Evolutionary conservation across 2,888 invertebrate genomes (phyloP), one percentile per base, ranked within the genome.

Genomic region (Standfussiana lucernea): DNA sequence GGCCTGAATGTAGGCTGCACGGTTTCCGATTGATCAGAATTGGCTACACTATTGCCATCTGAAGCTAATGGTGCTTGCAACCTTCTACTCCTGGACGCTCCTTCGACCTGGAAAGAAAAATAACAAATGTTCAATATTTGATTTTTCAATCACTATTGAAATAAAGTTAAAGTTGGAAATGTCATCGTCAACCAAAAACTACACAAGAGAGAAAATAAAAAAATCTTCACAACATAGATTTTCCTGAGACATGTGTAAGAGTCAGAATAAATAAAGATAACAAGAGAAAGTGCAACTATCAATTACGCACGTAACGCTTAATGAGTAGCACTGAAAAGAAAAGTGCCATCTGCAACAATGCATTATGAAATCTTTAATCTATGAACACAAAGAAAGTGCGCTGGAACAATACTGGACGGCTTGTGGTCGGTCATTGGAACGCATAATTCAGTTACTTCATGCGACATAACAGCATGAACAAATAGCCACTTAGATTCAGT

Each of bases 331-430:
- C 87, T 86, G 80, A 86, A 85, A 87, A 84, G 64, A 85, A 89
- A 86, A 85, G 86, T 82, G 81, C 78, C 76, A 87, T 88, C 81
- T 88, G 80, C 75, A 86, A 88, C 88, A 88, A 88, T 88, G 82
- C 86, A 86, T 88, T 88, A 88, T 88, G 88, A 86, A 87, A 86
- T 86, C 76, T 82, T 84, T 61, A 76, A 83, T 86, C 84, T 77
- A 79, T 80, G 82, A 78, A 80, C 75, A 90, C 89, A 90, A 91
- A 90, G 90, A 92, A 92, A 92, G 90, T 87, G 91, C 90, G 86
- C 84, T 84, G 83, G 92, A 93, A 95, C 94, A 95, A 94, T 94
- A 90, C 90, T 90, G 91, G 92, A 92, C 91, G 89, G 66, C 72
- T 81, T 71, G 77, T 56, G 77, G 77, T 82, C 90, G 90, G 91